A percentile compares a stretch with the other conserved stretches of the same genome.
Evolutionary conservation across 2,113 vertebrate genomes (phyloP).

Genomic region (Neogale vison): DNA sequence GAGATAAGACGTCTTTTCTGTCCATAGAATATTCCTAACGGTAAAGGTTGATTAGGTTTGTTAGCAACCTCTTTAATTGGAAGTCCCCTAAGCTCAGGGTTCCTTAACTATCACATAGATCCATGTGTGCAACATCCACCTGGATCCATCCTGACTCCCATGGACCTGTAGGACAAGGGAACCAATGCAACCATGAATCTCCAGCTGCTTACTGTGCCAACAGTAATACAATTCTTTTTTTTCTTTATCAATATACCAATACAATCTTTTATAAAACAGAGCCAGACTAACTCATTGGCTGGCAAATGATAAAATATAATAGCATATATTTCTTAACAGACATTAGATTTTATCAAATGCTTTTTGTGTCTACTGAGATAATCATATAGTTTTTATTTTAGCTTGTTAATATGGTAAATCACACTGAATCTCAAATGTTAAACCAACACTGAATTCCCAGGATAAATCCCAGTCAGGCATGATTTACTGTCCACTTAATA

Average conservation of each 20-base stretch:
- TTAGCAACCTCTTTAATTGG: not conserved
- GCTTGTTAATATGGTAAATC: not conserved
- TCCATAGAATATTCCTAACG: not conserved
- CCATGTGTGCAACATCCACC: not conserved
- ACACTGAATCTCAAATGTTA: not conserved
- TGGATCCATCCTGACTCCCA: not conserved
- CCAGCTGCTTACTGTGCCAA: not conserved
- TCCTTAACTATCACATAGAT: not conserved
- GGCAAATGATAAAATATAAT: not conserved
- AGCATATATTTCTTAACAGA: not conserved
- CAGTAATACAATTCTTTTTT: not conserved
- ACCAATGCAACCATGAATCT: not conserved
- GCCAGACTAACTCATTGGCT: not conserved
- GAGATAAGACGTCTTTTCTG: not conserved
- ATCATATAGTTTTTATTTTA: not conserved
- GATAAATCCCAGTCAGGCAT: not conserved
- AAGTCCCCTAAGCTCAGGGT: not conserved
- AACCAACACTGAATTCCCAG: not conserved
- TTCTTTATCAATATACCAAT: not conserved
- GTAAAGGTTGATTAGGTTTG: not conserved
- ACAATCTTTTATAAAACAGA: not conserved
- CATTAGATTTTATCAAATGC: not conserved
- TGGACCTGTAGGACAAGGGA: not conserved
- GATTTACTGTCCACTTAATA: not conserved
- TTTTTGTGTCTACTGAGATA: not conserved